These are phyloP conservation scores for Tridacna gigas DNA, from an alignment of 2,888 invertebrate genomes.

Conservation along the genomic window DNA sequence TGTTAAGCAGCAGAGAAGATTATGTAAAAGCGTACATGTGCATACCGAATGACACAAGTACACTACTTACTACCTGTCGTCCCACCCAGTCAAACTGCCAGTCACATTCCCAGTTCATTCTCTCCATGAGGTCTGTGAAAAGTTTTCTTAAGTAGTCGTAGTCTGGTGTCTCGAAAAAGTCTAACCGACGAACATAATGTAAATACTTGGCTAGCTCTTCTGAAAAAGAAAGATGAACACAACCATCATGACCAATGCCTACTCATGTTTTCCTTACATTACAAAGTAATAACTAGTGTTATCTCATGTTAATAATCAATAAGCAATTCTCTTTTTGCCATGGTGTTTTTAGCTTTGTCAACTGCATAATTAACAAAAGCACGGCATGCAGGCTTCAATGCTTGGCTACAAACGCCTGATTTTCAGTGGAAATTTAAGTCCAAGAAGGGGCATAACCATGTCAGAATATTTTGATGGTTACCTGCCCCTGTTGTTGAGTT, in stretches of 20 bases:
- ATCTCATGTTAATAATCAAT: too few relatives aligned
- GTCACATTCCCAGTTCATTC: slow-evolving; percentile 83
- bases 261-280: too few relatives aligned
- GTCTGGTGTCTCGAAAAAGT: slow-evolving; percentile 99
- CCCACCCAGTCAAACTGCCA: slow-evolving; percentile 85
- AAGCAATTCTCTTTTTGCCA: too few relatives aligned
- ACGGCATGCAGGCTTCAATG: too few relatives aligned
- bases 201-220: slow-evolving; percentile 99
- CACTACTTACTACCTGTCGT: slow-evolving; percentile 73
- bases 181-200: slow-evolving; percentile 97
- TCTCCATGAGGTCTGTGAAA: slow-evolving; percentile 89
- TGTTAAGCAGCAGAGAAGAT: slow-evolving; percentile 5
- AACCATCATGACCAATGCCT: not conserved
- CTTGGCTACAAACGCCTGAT: too few relatives aligned
- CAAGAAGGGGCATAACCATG: too few relatives aligned
- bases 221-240: slow-evolving; percentile 85
- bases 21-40: slow-evolving; percentile 43
- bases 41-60: slow-evolving; percentile 19
- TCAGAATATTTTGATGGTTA: too few relatives aligned
- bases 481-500: too few relatives aligned
- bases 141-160: slow-evolving; percentile 99
- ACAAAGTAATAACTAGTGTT: too few relatives aligned
- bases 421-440: too few relatives aligned
- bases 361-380: too few relatives aligned
- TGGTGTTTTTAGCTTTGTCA: too few relatives aligned